These are phyloP conservation scores for Paratrypauchen microcephalus DNA, from an alignment of 2,797 vertebrate species.

Conservation along the genomic window DNA sequence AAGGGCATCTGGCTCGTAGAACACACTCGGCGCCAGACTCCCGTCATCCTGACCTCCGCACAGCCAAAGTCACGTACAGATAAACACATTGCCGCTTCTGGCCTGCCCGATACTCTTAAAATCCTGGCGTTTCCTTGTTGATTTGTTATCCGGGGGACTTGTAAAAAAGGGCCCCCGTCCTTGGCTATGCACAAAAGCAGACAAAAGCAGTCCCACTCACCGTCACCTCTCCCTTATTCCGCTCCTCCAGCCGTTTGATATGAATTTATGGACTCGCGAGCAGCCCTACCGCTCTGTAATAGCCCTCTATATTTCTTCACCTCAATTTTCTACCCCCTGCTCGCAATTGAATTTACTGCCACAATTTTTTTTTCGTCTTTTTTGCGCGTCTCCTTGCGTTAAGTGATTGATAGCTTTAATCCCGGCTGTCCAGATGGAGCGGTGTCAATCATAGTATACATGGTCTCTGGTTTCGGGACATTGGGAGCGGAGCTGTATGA, in stretches of 20 bases:
- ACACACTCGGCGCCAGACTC: not conserved
- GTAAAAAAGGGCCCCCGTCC: slow-evolving; percentile 51
- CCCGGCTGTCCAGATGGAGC: slow-evolving; percentile 73
- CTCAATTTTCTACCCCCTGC: slow-evolving; percentile 77
- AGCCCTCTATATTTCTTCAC: slow-evolving; percentile 82
- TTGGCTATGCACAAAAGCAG: slow-evolving; percentile 68
- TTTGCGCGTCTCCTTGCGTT: slow-evolving; percentile 71
- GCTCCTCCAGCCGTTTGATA: slow-evolving; percentile 79
- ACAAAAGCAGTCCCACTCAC: slow-evolving; percentile 68
- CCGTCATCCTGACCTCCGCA: slow-evolving; percentile 38
- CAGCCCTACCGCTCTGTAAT: slow-evolving; percentile 77
- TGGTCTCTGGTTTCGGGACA: slow-evolving; percentile 56
- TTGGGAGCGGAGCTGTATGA: slow-evolving; percentile 54
- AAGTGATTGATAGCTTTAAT: slow-evolving; percentile 83
- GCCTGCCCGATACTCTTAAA: slow-evolving; percentile 52
- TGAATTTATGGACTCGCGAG: slow-evolving; percentile 79
- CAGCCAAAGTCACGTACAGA: slow-evolving; percentile 49
- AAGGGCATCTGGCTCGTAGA: not conserved
- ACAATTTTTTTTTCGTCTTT: slow-evolving; percentile 47
- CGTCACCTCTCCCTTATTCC: slow-evolving; percentile 71
- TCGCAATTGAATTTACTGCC: slow-evolving; percentile 81
- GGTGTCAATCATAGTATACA: slow-evolving; percentile 75
- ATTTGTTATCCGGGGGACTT: slow-evolving; percentile 67
- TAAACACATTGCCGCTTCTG: slow-evolving; percentile 50
- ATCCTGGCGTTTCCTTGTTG: slow-evolving; percentile 58